These are phyloP conservation scores for Trachythela sp. DNA, from an alignment of 64 coral and sea anemone genomes.

Conservation along the genomic window DNA sequence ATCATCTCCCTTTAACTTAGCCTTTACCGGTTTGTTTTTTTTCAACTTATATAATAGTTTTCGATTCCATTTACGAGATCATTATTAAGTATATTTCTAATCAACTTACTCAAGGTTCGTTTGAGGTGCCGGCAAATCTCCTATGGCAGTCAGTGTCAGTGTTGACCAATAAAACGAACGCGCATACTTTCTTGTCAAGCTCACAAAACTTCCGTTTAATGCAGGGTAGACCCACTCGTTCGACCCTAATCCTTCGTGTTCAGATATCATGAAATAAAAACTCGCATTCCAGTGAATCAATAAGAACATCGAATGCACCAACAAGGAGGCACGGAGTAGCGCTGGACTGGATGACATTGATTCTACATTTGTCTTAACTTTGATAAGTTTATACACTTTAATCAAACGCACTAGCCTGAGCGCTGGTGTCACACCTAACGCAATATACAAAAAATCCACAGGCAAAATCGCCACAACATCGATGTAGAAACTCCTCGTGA, in stretches of 20 bases:
- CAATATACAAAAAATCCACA: slow-evolving; percentile 68
- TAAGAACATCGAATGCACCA: slow-evolving; percentile 89
- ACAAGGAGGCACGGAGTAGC: slow-evolving; percentile 70
- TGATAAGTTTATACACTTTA: slow-evolving; percentile 75
- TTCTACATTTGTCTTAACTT: slow-evolving; percentile 80
- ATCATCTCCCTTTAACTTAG: too few species aligned
- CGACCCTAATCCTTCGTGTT: slow-evolving; percentile 78
- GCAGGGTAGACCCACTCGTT: slow-evolving; percentile 88
- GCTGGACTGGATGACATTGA: slow-evolving; percentile 83
- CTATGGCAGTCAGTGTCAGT: slow-evolving; percentile 81
- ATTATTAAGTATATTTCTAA: too few species aligned
- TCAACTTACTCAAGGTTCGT: slow-evolving; percentile 54
- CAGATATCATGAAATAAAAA: slow-evolving; percentile 78
- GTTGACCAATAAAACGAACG: slow-evolving; percentile 97
- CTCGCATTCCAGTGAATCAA: slow-evolving; percentile 97
- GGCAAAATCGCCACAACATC: slow-evolving; percentile 72
- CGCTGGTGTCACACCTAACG: slow-evolving; percentile 58
- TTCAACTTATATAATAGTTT: too few species aligned
- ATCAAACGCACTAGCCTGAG: slow-evolving; percentile 68
- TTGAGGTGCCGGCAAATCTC: slow-evolving; percentile 64
- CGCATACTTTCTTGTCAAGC: slow-evolving; percentile 78
- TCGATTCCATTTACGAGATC: too few species aligned
- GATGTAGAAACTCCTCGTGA: slow-evolving; percentile 55
- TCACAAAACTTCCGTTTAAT: slow-evolving; percentile 45
- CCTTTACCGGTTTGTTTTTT: too few species aligned